Evolutionary conservation across 2,797 vertebrate genomes (phyloP), one percentile per base, ranked within the genome.

Genomic region (Eulemur rubriventer): DNA sequence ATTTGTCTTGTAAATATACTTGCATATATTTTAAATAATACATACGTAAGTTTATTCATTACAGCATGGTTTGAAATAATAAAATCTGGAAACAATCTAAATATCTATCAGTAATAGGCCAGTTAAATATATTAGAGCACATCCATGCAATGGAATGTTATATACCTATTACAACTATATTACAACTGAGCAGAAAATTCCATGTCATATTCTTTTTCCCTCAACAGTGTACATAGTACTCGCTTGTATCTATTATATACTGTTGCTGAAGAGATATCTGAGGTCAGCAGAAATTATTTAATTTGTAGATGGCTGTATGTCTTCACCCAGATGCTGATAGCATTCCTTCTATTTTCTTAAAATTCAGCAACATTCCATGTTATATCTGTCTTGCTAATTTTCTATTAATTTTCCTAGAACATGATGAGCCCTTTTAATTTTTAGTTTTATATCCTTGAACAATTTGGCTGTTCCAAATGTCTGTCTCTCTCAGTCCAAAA

Each of bases 21-120:
- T 75, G 26, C 12, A 50, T 91, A n/a, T 89, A 89, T 89, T 89
- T 95, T 85, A 94, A 87, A 65, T 91, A 76, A 83, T 88, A 52
- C 9, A 75, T 52, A 30, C 57, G 8, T 10, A 84, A 35, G 5
- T 70, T 82, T 70, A 52, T 76, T 95, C 43, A 76, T 59, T 76
- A 7, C 52, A 82, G 14, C 35, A 14, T 61, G 20, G n/a, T 87
- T 63, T 93, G 10, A 95, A 83, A 65, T 93, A 63, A 63, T 63
- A 33, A 30, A 63, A 63, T 63, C 57, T 59, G 57, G 57, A 59
- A 59, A 28, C 57, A 59, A 22, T 59, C 57, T 59, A 59, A 59
- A 59, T 59, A 59, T 59, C 10, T 12, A 28, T 59, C 24, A 59
- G 57, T 59, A 59, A 28, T 59, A 59, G 11, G 26, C 26, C 26